Conservation (phyloP, 2,797 vertebrate genomes). For the Catamblyrhynchus diadema region DNA sequence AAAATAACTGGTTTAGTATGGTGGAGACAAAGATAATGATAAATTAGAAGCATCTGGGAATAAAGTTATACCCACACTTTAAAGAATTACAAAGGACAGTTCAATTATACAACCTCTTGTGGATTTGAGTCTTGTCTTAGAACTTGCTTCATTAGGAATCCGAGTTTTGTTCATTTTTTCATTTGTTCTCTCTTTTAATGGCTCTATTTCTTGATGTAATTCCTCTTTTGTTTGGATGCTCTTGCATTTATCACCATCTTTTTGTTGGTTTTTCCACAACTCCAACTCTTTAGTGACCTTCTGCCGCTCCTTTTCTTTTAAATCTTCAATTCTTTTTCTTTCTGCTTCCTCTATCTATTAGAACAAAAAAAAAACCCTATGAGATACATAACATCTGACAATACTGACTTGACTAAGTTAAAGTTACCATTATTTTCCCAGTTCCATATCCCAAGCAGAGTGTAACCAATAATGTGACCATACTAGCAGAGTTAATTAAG, state of each 20-base stretch:
- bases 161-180: neutral
- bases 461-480: neutral
- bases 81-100: neutral
- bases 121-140: neutral
- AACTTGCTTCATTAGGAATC: neutral
- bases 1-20: neutral
- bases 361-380: neutral
- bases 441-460: neutral
- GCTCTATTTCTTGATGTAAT: neutral
- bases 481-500: neutral
- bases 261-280: conserved; percentile 79
- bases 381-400: neutral
- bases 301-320: conserved; percentile 82
- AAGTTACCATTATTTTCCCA: neutral
- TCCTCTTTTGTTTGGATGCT: neutral
- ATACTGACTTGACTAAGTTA: neutral
- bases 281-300: conserved; percentile 82
- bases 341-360: conserved; percentile 86
- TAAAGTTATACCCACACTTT: neutral
- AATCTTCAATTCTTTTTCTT: conserved; percentile 81
- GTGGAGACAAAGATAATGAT: neutral
- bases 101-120: conserved; percentile 50
- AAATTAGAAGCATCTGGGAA: neutral
- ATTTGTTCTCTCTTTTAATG: conserved; percentile 5
- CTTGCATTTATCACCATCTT: conserved; percentile 54